Base-by-base conservation (phyloP, 2,797 vertebrate genomes). In the Ctenochaetus hawaiiensis region DNA sequence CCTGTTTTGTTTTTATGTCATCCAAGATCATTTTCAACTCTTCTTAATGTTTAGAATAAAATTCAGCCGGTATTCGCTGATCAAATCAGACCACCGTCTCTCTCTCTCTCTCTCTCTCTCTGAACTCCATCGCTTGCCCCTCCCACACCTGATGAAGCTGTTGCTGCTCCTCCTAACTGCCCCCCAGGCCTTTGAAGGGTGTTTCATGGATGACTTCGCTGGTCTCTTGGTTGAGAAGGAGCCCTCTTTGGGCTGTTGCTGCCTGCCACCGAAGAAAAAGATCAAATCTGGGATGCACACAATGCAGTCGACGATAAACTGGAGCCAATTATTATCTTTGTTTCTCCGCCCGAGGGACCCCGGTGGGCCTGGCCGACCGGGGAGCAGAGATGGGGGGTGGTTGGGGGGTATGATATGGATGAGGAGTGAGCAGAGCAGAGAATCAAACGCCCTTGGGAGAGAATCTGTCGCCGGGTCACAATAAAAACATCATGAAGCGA, bases 291-390 rank as follows among this genome's bases (percentile, higher is more conserved):
- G 58, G 86, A 78, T 72, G 71, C 58, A 10, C 75, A 77, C 82
- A 69, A 73, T 22, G 67, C 83, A 79, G 78, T 68, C 72, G 10
- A 66, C 77, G 49, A 90, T 90, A 56, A 92, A 91, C 90, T 70
- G 48, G 51, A 84, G 90, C 86, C 91, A 90, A 86, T 92, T 91
- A 92, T 79, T 87, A 78, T 88, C 84, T 82, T 82, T 86, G 79
- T 89, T 73, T 84, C 58, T 75, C 63, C 0, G 30, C 77, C 74
- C 18, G 43, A 14, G 65, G 84, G 73, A 41, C 75, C 74, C 75
- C 72, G 2, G 60, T 45, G 79, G 78, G 73, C 68, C 22, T 2
- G 39, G 7, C 67, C 13, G 6, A 64, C 68, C 67, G 43, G 56
- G 73, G 67, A 79, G 74, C 65, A 4, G 39, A 43, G 78, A 54